Evolutionary conservation across 2,888 invertebrate genomes (phyloP).

Genomic region (Leptinotarsa haldemani): DNA sequence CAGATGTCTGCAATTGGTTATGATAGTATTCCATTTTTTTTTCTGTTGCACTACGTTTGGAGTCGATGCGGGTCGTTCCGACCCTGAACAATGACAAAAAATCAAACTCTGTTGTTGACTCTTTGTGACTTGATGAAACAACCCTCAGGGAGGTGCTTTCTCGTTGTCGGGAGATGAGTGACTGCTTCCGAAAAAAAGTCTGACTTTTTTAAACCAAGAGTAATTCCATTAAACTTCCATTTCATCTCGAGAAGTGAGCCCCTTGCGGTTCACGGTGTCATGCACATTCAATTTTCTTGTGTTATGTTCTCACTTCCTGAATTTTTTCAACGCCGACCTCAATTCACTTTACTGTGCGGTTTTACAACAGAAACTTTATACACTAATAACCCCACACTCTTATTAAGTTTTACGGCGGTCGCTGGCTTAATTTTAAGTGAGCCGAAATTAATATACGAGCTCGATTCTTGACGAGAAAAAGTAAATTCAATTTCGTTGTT

Average conservation of each 20-base stretch:
- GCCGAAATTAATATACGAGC: constrained; percentile 19
- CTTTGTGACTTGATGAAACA: neutral
- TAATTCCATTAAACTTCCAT: constrained; percentile 14
- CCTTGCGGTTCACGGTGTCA: constrained; percentile 3
- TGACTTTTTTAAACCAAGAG: neutral
- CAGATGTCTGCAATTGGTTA: no score
- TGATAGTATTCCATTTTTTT: no score
- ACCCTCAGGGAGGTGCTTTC: neutral
- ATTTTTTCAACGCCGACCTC: constrained; percentile 6
- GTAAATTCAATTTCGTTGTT: neutral
- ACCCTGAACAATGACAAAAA: neutral
- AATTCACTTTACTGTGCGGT: constrained; percentile 16
- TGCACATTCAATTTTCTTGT: constrained; percentile 18
- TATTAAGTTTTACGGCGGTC: constrained; percentile 16
- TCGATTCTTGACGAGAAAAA: constrained; percentile 14
- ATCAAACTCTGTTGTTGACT: neutral
- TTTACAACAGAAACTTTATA: constrained; percentile 4
- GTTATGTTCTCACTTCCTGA: constrained; percentile 18
- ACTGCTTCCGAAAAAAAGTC: neutral
- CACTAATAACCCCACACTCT: constrained; percentile 14
- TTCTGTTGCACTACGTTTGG: no score
- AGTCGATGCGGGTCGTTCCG: no score
- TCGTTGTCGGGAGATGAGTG: neutral
- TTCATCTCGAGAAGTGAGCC: constrained; percentile 2
- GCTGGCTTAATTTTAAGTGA: constrained; percentile 8